Conservation (phyloP, 2,888 invertebrate species). For the Carterocephalus palaemon region DNA sequence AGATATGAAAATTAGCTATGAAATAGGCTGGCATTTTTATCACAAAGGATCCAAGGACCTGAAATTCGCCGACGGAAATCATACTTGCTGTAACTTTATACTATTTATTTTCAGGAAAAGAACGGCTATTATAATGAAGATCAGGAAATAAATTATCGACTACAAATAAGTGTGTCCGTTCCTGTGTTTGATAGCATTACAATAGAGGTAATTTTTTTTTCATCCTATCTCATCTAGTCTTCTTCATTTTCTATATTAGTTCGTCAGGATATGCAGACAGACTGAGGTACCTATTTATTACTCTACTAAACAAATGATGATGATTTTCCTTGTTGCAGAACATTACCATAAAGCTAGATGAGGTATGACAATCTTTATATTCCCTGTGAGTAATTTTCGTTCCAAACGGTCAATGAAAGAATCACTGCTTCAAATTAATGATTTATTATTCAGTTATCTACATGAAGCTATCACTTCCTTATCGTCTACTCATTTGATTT, state of each 20-base stretch:
- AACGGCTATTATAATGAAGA: constrained; percentile 66
- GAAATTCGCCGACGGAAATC: too few relatives aligned
- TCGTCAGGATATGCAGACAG: too few relatives aligned
- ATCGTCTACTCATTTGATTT: constrained; percentile 35
- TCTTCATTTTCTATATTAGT: background rate
- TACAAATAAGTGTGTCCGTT: constrained; percentile 65
- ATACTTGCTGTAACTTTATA: too few relatives aligned
- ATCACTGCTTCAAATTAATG: constrained; percentile 1
- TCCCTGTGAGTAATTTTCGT: background rate
- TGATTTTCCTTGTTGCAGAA: constrained; percentile 57
- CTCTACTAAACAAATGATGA: too few relatives aligned
- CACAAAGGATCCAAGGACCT: too few relatives aligned
- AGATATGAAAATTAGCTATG: too few relatives aligned
- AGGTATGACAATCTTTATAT: constrained; percentile 44
- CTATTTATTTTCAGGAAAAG: constrained; percentile 54
- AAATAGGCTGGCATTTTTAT: too few relatives aligned
- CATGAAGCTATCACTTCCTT: background rate
- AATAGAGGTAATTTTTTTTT: constrained; percentile 52
- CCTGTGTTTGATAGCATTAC: constrained; percentile 64
- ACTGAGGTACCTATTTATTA: too few relatives aligned
- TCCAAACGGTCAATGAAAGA: background rate
- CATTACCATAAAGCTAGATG: constrained; percentile 56
- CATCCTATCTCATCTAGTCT: background rate
- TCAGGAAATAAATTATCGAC: constrained; percentile 55
- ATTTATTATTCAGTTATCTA: background rate